A percentile compares a stretch with the other conserved stretches of the same genome.
These are phyloP conservation scores for Ophioninae sp. DNA, from an alignment of 2,888 invertebrate genomes.

Conservation along the genomic window DNA sequence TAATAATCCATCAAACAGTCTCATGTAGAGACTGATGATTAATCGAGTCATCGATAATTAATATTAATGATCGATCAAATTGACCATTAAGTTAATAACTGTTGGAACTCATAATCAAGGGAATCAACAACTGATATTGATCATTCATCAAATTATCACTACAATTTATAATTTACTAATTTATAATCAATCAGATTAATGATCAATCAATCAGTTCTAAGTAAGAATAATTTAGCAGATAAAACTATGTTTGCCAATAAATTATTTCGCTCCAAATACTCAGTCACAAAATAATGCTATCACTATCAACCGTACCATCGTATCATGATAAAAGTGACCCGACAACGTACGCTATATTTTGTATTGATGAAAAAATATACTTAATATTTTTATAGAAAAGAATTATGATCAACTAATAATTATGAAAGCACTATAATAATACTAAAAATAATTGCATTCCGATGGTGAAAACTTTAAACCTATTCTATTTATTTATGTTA, in stretches of 20 bases:
- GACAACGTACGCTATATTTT: not conserved
- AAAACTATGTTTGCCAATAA: not conserved
- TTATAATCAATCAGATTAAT: no score
- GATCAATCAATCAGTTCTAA: not conserved
- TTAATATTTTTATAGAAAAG: not conserved
- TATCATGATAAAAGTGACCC: not conserved
- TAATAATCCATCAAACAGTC: not conserved
- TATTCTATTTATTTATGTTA: no score
- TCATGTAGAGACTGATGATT: not conserved
- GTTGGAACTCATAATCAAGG: no score
- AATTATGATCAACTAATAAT: no score
- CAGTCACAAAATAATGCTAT: not conserved
- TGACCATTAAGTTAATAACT: no score
- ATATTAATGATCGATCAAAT: not conserved
- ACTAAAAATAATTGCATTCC: no score
- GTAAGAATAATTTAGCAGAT: not conserved
- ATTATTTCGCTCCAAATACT: not conserved
- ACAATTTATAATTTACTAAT: no score
- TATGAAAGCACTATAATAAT: no score
- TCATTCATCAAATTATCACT: no score
- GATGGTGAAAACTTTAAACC: no score
- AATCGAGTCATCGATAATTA: not conserved
- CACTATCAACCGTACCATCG: not conserved
- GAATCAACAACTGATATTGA: no score
- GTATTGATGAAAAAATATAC: not conserved